Conservation (phyloP, 53 echinoderm and acorn worm genomes). For the Crossaster papposus region DNA sequence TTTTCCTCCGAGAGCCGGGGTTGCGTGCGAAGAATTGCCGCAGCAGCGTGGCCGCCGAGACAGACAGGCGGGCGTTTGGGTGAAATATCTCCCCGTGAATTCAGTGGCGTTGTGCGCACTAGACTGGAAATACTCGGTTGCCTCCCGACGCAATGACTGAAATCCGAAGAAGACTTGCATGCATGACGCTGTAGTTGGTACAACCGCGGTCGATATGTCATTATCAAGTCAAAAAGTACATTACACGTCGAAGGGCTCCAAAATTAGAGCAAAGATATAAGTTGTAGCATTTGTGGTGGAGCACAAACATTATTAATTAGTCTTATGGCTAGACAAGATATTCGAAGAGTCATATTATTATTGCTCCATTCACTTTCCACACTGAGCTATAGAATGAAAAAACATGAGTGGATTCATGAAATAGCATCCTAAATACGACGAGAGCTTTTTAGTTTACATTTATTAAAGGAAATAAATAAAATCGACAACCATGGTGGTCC, state of each 20-base stretch:
- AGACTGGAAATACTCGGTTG: constrained; percentile 56
- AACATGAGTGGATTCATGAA: too few relatives aligned
- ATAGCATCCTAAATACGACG: too few relatives aligned
- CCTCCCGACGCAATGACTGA: constrained; percentile 9
- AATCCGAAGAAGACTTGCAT: constrained; percentile 49
- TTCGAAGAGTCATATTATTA: too few relatives aligned
- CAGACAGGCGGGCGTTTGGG: constrained; percentile 59
- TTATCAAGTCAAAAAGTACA: constrained; percentile 42
- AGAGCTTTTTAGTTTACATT: too few relatives aligned
- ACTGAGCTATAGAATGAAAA: too few relatives aligned
- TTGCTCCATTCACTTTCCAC: too few relatives aligned
- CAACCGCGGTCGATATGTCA: constrained; percentile 41
- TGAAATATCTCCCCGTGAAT: constrained; percentile 50
- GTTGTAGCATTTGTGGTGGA: background rate
- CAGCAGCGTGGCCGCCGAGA: constrained; percentile 43
- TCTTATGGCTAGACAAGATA: too few relatives aligned
- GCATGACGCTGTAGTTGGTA: background rate
- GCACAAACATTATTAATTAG: background rate
- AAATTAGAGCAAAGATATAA: background rate
- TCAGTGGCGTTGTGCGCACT: constrained; percentile 43
- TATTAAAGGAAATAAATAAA: too few relatives aligned
- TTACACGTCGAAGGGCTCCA: background rate
- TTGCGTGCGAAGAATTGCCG: constrained; percentile 52
- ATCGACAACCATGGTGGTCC: too few relatives aligned
- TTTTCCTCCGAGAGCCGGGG: background rate